These are phyloP conservation scores for Philonicus albiceps DNA, from an alignment of 2,888 invertebrate genomes.

Conservation along the genomic window DNA sequence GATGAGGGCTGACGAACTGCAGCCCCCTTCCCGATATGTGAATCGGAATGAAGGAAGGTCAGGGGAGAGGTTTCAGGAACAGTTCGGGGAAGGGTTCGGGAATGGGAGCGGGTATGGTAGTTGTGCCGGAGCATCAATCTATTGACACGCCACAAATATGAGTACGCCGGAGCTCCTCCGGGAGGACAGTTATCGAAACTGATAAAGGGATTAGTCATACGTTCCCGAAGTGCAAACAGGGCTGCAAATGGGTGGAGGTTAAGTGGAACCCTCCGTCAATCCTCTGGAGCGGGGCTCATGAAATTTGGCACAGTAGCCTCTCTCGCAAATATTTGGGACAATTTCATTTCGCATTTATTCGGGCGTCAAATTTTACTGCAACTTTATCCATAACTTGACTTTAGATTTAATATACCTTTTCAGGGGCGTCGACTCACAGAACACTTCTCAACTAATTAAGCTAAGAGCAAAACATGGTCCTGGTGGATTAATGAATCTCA, in stretches of 20 bases:
- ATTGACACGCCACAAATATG: conserved; percentile 21
- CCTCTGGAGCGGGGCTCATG: not conserved
- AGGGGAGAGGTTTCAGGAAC: not conserved
- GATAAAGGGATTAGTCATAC: conserved; percentile 34
- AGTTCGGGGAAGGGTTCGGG: not conserved
- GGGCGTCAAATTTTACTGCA: not conserved
- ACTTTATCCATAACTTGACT: not conserved
- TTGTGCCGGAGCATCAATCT: not conserved
- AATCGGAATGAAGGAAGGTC: too few species aligned
- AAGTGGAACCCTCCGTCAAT: not conserved
- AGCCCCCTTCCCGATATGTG: not conserved
- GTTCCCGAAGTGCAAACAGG: conserved; percentile 19
- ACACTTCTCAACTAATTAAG: not conserved
- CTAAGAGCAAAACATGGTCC: not conserved
- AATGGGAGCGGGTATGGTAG: not conserved
- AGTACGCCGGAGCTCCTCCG: not conserved
- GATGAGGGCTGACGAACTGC: conserved; percentile 32
- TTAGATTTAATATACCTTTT: not conserved
- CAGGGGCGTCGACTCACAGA: not conserved
- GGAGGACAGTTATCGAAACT: conserved; percentile 14
- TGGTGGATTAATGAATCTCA: not conserved
- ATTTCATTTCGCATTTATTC: not conserved
- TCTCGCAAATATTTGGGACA: not conserved
- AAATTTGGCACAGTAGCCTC: not conserved
- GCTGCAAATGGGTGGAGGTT: not conserved